A percentile compares a stretch with the other conserved stretches of the same genome.
phyloP scores from a whole-genome alignment of 1,140 invertebrate species.

The Archivesica marissinica region DNA sequence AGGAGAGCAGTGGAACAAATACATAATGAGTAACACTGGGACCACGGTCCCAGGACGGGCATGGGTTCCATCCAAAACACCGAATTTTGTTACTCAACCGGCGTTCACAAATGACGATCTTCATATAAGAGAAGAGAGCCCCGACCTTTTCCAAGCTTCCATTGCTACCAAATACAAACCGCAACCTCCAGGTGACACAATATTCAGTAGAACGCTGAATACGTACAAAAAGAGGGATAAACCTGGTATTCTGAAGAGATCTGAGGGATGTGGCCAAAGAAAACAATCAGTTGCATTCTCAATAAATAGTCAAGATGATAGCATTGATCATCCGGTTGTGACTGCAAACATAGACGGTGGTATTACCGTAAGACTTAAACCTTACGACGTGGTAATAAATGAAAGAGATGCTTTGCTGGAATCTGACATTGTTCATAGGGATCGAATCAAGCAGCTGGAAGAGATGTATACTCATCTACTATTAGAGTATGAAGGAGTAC shows the following conservation, averaged over 20 bases:
- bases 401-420: constrained; percentile 58
- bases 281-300: constrained; percentile 25
- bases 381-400: constrained; percentile 38
- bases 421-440: constrained; percentile 32
- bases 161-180: constrained; percentile 8
- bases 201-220: constrained; percentile 48
- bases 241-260: constrained; percentile 39
- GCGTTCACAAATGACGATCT: background rate
- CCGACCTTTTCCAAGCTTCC: constrained; percentile 1
- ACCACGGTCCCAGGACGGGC: constrained; percentile 45
- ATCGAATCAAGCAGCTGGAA: constrained; percentile 44
- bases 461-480: constrained; percentile 33
- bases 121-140: constrained; percentile 1
- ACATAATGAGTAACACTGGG: constrained; percentile 51
- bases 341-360: constrained; percentile 27
- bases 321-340: constrained; percentile 24
- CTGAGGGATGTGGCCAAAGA: background rate
- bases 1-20: too few species aligned
- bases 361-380: constrained; percentile 14
- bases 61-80: constrained; percentile 47
- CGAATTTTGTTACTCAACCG: constrained; percentile 25
- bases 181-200: constrained; percentile 40
- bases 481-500: constrained; percentile 42
- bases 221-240: constrained; percentile 45
- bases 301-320: background rate